Percentiles rank a stretch among this genome's conserved stretches.
These are phyloP conservation scores for Babyrousa celebensis DNA, from an alignment of 2,797 vertebrate genomes.

Conservation along the genomic window DNA sequence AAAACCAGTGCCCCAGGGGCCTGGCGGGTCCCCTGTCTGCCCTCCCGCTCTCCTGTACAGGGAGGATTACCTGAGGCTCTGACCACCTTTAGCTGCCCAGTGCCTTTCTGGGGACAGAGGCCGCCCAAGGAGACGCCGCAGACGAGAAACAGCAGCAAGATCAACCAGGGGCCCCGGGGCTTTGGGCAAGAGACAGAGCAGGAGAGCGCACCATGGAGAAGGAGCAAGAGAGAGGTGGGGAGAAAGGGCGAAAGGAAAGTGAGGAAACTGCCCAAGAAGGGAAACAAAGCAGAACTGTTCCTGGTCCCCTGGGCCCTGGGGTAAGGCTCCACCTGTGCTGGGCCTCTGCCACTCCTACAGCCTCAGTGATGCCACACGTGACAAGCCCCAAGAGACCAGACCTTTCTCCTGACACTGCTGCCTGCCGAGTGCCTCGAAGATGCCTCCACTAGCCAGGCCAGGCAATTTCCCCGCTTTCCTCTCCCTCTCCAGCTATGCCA, in stretches of 20 bases:
- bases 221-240: slow-evolving; percentile 52
- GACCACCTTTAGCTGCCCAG: slow-evolving; percentile 77
- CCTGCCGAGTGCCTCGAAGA: no score
- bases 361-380: neutral
- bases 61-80: slow-evolving; percentile 87
- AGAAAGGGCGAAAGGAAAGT: slow-evolving; percentile 76
- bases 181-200: slow-evolving; percentile 82
- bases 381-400: neutral
- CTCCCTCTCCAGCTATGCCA: neutral
- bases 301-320: neutral
- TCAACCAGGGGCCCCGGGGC: slow-evolving; percentile 82
- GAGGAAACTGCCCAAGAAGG: slow-evolving; percentile 60
- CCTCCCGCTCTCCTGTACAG: neutral
- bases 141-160: slow-evolving; percentile 86
- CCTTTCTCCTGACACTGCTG: neutral
- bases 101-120: slow-evolving; percentile 85
- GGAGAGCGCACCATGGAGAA: slow-evolving; percentile 68
- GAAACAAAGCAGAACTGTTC: neutral
- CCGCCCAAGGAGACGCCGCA: slow-evolving; percentile 75
- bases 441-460: rapidly evolving
- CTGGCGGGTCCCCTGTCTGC: neutral
- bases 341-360: neutral
- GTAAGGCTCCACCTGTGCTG: neutral
- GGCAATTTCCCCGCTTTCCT: neutral
- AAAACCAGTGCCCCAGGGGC: neutral